Percentiles rank a stretch among this genome's conserved stretches.
Conservation (phyloP, 2,888 invertebrate species). For the Eupithecia subfuscata region DNA sequence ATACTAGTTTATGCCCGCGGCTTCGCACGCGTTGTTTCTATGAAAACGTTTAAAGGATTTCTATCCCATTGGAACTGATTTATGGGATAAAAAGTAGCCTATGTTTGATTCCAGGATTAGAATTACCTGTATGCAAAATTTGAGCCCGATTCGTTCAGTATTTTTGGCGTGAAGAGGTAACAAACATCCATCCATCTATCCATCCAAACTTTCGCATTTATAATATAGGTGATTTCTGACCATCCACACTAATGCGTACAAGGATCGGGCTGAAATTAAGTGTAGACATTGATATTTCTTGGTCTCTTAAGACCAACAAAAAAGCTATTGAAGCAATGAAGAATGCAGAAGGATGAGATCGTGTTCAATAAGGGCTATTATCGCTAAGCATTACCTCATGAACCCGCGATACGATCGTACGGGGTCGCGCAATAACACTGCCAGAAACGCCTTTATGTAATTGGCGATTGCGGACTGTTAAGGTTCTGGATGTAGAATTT, state of each 20-base stretch:
- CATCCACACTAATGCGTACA: not conserved
- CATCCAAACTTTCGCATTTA: no score
- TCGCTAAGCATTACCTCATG: conserved; percentile 28
- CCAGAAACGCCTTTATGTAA: conserved; percentile 74
- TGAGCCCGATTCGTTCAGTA: no score
- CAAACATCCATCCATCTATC: no score
- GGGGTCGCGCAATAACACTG: conserved; percentile 73
- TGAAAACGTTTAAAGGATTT: no score
- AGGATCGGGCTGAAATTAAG: not conserved
- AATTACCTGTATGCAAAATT: no score
- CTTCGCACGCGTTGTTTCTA: no score
- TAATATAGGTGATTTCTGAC: no score
- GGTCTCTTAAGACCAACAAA: not conserved
- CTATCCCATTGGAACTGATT: no score
- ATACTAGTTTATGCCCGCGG: no score
- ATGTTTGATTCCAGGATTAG: no score
- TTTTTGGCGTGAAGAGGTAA: no score
- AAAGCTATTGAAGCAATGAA: not conserved
- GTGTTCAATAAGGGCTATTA: conserved; percentile 15
- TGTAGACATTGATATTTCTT: not conserved
- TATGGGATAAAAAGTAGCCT: no score
- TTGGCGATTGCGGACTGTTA: conserved; percentile 60
- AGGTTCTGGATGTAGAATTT: not conserved
- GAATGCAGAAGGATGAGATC: conserved; percentile 10
- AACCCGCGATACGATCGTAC: conserved; percentile 63